Percentiles rank a stretch among this genome's conserved stretches.
These are phyloP conservation scores for Apodemia duryi DNA, from an alignment of 2,888 invertebrate genomes.

Conservation along the genomic window DNA sequence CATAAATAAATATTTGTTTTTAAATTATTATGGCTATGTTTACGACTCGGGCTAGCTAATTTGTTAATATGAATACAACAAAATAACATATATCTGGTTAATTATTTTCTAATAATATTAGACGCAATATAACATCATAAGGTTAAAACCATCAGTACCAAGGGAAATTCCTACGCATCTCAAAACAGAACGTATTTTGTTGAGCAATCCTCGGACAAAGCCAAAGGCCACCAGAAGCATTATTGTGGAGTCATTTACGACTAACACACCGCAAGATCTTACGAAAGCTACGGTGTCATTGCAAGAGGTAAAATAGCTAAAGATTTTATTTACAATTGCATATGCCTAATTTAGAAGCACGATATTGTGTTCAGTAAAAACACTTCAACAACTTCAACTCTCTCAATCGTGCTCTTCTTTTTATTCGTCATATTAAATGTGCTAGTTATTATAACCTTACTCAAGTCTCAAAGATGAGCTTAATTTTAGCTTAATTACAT, in stretches of 20 bases:
- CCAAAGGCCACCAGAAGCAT: constrained; percentile 13
- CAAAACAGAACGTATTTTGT: not conserved
- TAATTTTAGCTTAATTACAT: too few relatives aligned
- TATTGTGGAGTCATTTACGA: constrained; percentile 2
- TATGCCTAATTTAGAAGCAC: not conserved
- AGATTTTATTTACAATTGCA: not conserved
- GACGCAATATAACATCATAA: not conserved
- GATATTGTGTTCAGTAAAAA: not conserved
- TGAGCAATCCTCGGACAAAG: constrained; percentile 8
- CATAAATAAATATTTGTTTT: too few relatives aligned
- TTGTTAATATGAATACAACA: too few relatives aligned
- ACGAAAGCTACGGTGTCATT: constrained; percentile 1
- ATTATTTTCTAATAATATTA: too few relatives aligned
- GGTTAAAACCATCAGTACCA: not conserved
- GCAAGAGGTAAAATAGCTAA: not conserved
- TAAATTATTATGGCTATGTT: too few relatives aligned
- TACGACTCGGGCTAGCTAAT: too few relatives aligned
- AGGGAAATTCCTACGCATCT: not conserved
- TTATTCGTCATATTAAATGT: too few relatives aligned
- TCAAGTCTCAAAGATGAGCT: too few relatives aligned
- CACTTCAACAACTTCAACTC: too few relatives aligned
- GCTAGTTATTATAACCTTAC: too few relatives aligned
- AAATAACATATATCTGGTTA: too few relatives aligned
- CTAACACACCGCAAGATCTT: constrained; percentile 12
- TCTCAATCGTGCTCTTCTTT: too few relatives aligned